Base-by-base conservation (phyloP, 2,888 invertebrate species). In the Sarcophaga variegata region DNA sequence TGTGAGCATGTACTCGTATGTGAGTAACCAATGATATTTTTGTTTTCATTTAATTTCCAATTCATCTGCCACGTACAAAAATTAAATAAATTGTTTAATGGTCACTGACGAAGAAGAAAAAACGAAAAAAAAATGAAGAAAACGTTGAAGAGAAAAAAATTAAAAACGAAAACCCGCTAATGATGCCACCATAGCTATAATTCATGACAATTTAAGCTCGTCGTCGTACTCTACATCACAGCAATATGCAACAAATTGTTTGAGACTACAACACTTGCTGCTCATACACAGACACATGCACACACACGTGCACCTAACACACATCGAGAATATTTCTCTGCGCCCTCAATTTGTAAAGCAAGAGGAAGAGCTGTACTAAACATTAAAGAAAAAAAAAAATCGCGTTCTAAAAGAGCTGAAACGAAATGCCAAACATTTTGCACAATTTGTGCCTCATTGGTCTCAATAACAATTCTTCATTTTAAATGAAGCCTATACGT, bases 381-480 rank as follows among this genome's bases (percentile, higher is more conserved):
- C 25, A 64, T 62, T 79, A 76, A 70, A 63, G 14, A 60, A 66
- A 77, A 47, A 54, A 49, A 59, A 47, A 77, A 78, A 83, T 0
- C 1, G 37, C 37, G 17, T 54, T 54, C 54, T 54, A 10, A 63
- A 72, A 60, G 47, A 81, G 60, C 49, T 72, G 22, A 20, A 72
- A 78, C 37, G 67, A 86, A 85, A 91, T 89, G 89, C 89, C 90
- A 89, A 90, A 90, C 90, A 92, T 91, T 91, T 91, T 90, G 91
- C 89, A 90, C 91, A 92, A 91, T 92, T 92, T 92, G 92, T 91
- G 92, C 90, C 91, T 91, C 92, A 92, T 92, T 91, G 92, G 90
- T 89, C 88, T 88, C 91, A 90, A 92, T 92, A 92, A 90, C 91
- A 92, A 92, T 92, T 89, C 91, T 89, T 92, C 92, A 92, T 92